Evolutionary conservation across 2,888 invertebrate genomes (phyloP).

Genomic region (Morpho helenor): DNA sequence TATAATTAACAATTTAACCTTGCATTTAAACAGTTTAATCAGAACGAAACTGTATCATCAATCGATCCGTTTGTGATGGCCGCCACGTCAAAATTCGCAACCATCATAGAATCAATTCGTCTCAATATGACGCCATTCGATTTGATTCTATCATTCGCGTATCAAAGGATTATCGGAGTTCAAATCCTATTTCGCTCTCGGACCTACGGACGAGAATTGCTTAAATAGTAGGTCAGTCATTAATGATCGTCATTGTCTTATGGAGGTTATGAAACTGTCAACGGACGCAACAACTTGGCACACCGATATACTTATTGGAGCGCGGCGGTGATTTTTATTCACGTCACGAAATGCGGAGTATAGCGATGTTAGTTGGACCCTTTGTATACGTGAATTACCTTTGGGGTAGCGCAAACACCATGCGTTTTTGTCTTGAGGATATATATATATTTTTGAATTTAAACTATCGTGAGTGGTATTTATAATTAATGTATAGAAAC

Average conservation of each 20-base stretch:
- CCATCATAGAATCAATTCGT: conserved; percentile 69
- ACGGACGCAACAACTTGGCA: conserved; percentile 51
- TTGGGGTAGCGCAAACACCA: conserved; percentile 2
- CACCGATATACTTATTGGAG: conserved; percentile 71
- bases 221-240: conserved; percentile 32
- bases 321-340: conserved; percentile 66
- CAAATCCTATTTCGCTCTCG: conserved; percentile 36
- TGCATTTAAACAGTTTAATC: conserved; percentile 24
- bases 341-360: conserved; percentile 53
- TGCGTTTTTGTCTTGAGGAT: neutral
- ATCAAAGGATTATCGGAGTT: conserved; percentile 42
- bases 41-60: conserved; percentile 60
- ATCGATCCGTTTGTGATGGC: conserved; percentile 53
- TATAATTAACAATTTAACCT: conserved; percentile 16
- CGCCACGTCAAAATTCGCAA: conserved; percentile 58
- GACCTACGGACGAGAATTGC: conserved; percentile 34
- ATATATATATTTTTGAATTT: no score
- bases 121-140: conserved; percentile 52
- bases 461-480: no score
- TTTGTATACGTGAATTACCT: conserved; percentile 26
- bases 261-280: conserved; percentile 64
- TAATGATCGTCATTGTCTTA: conserved; percentile 65
- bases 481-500: no score
- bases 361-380: conserved; percentile 33
- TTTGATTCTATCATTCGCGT: conserved; percentile 42